phyloP scores from a whole-genome alignment of 2,113 vertebrate genomes.

The Riparia riparia region DNA sequence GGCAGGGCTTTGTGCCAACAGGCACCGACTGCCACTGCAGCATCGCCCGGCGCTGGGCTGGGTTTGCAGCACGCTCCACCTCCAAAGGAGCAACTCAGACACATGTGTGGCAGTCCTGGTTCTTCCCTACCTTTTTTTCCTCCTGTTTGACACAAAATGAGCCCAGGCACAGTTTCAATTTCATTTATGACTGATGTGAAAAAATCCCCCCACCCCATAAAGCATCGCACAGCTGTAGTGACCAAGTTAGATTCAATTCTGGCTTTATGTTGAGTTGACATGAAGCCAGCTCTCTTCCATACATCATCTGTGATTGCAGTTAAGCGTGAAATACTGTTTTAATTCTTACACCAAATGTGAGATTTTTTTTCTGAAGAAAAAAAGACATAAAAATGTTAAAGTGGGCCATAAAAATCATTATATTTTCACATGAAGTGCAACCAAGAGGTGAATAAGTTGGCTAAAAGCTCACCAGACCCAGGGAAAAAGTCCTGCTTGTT shows the following conservation, averaged over 20 bases:
- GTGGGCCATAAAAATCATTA: slow-evolving; percentile 71
- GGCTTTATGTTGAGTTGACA: slow-evolving; percentile 74
- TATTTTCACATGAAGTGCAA: slow-evolving; percentile 11
- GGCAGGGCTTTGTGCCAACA: neutral
- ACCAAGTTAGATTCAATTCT: slow-evolving; percentile 74
- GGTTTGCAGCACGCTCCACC: neutral
- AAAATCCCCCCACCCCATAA: slow-evolving; percentile 43
- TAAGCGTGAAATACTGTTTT: slow-evolving; percentile 76
- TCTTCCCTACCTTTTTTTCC: neutral
- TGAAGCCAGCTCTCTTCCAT: slow-evolving; percentile 72
- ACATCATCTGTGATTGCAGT: slow-evolving; percentile 72
- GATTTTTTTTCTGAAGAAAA: slow-evolving; percentile 22
- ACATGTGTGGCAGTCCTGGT: neutral
- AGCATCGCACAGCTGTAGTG: slow-evolving; percentile 74
- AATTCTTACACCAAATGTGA: slow-evolving; percentile 72
- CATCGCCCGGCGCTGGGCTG: neutral
- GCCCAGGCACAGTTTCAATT: slow-evolving; percentile 69
- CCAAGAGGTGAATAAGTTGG: slow-evolving; percentile 56
- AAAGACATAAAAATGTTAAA: slow-evolving; percentile 71
- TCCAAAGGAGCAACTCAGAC: neutral
- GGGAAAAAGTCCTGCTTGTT: neutral
- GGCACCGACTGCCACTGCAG: neutral
- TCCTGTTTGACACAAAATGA: slow-evolving; percentile 64
- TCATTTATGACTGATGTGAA: slow-evolving; percentile 68
- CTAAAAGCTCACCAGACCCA: neutral